These are phyloP conservation scores for Elaphurus davidianus DNA, from an alignment of 2,113 vertebrate species.

Conservation along the genomic window DNA sequence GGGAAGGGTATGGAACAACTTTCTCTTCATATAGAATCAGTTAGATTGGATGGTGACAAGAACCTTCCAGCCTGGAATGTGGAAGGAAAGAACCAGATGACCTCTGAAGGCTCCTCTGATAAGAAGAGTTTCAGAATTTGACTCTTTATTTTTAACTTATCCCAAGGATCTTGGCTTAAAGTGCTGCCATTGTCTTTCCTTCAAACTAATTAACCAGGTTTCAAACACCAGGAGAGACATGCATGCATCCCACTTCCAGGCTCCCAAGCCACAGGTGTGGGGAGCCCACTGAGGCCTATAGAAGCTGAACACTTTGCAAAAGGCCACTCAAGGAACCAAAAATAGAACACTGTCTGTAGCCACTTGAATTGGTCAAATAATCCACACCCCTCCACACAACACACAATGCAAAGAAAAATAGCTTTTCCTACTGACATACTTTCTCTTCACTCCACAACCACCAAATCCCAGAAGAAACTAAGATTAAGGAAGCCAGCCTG, in stretches of 20 bases:
- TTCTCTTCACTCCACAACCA: neutral
- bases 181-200: neutral
- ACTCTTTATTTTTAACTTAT: neutral
- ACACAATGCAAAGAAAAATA: neutral
- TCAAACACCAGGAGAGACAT: neutral
- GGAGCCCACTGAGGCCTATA: neutral
- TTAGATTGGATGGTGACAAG: neutral
- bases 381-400: neutral
- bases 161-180: neutral
- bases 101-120: neutral
- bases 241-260: fast-evolving
- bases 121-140: neutral
- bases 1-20: neutral
- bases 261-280: neutral
- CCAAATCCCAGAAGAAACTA: neutral
- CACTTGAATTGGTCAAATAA: neutral
- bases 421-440: neutral
- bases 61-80: neutral
- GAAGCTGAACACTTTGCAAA: neutral
- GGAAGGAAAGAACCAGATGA: neutral
- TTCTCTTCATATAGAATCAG: neutral
- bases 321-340: neutral
- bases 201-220: neutral
- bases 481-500: neutral
- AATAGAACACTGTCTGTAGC: neutral